phyloP scores from a whole-genome alignment of 2,888 invertebrate genomes.

The Thera britannica region DNA sequence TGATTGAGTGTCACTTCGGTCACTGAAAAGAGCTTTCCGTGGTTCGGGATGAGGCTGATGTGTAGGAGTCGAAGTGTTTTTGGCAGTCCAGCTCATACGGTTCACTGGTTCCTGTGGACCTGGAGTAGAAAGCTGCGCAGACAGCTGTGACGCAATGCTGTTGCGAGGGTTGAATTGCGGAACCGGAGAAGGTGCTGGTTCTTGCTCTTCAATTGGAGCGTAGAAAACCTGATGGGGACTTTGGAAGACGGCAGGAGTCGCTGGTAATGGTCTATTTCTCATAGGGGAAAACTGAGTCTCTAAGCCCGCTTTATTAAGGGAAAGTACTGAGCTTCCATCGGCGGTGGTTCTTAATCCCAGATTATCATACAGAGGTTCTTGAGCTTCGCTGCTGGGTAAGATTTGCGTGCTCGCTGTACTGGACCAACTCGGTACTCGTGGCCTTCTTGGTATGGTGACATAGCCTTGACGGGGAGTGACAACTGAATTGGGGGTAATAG shows the following conservation, averaged over 20 bases:
- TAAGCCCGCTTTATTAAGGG: conserved; percentile 89
- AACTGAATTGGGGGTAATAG: conserved; percentile 84
- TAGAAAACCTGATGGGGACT: conserved; percentile 76
- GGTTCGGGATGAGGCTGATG: conserved; percentile 67
- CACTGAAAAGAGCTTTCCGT: conserved; percentile 70
- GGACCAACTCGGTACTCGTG: conserved; percentile 93
- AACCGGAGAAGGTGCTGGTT: conserved; percentile 80
- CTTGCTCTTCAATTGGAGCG: conserved; percentile 82
- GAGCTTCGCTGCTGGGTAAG: conserved; percentile 79
- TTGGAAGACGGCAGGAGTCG: conserved; percentile 82
- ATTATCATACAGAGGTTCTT: conserved; percentile 94
- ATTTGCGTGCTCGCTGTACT: conserved; percentile 85
- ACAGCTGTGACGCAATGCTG: conserved; percentile 80
- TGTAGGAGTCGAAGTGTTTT: conserved; percentile 72
- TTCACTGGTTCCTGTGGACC: conserved; percentile 81
- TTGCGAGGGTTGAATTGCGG: conserved; percentile 76
- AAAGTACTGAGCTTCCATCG: conserved; percentile 92
- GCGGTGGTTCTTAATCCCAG: conserved; percentile 93
- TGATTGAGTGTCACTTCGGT: conserved; percentile 67
- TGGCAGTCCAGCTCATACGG: conserved; percentile 82
- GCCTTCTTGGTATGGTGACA: conserved; percentile 93
- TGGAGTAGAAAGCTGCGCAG: conserved; percentile 76
- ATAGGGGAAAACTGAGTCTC: conserved; percentile 83
- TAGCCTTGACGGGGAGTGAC: conserved; percentile 91
- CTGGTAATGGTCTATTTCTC: conserved; percentile 87